Percentiles rank a stretch among this genome's conserved stretches.
Conservation (phyloP, 2,113 vertebrate species). For the Vireo altiloquus region DNA sequence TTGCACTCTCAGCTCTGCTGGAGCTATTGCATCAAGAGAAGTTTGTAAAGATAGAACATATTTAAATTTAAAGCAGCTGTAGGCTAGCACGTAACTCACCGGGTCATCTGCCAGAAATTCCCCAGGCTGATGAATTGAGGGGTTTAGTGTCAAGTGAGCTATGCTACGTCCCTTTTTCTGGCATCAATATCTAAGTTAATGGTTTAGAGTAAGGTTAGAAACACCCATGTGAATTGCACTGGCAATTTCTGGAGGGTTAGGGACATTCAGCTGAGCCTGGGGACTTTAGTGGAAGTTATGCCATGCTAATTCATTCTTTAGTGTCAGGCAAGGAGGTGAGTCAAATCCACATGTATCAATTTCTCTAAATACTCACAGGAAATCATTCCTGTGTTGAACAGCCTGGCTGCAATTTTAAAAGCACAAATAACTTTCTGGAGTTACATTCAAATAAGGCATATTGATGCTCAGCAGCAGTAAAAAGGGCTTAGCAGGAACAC, state of each 20-base stretch:
- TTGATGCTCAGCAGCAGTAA: conserved; percentile 4
- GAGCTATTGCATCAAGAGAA: not conserved
- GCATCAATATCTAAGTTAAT: not conserved
- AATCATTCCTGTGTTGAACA: not conserved
- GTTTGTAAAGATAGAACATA: not conserved
- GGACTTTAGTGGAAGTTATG: not conserved
- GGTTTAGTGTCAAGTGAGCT: not conserved
- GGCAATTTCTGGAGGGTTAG: not conserved
- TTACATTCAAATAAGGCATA: conserved; percentile 1
- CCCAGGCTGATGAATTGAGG: not conserved
- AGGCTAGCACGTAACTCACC: not conserved
- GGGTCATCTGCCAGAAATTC: not conserved
- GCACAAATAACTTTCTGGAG: conserved; percentile 15
- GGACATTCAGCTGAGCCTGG: not conserved
- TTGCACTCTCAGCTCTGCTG: not conserved
- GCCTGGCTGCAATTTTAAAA: conserved; percentile 1
- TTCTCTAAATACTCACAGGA: not conserved
- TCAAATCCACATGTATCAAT: not conserved
- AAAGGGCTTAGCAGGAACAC: not conserved
- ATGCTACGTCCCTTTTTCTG: not conserved
- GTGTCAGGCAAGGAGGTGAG: not conserved
- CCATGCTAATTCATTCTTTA: not conserved
- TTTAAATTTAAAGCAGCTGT: not conserved
- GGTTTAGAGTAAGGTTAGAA: not conserved
- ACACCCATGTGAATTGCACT: not conserved